Percentiles rank a stretch among this genome's conserved stretches.
These are phyloP conservation scores for Watsonalla binaria DNA, from an alignment of 2,888 invertebrate species.

Conservation along the genomic window DNA sequence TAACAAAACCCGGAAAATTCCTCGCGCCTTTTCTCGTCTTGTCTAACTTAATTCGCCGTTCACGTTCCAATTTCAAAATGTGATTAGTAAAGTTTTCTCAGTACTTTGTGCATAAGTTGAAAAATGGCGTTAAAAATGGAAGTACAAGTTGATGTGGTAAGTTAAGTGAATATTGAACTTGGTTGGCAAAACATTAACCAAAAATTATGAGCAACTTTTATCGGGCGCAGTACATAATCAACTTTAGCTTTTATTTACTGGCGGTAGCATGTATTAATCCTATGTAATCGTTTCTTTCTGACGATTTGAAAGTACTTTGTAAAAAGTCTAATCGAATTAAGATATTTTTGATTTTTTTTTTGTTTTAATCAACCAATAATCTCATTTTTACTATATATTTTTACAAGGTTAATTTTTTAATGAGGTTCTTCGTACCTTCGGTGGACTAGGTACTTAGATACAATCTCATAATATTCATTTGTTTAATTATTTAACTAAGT, in stretches of 20 bases:
- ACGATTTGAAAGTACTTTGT: no score
- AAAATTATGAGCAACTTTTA: no score
- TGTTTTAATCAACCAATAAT: no score
- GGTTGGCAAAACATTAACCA: neutral
- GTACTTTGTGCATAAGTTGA: no score
- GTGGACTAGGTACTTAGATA: no score
- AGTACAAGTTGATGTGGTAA: conserved; percentile 68
- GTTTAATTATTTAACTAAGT: neutral
- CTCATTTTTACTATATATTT: no score
- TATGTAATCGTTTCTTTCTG: no score
- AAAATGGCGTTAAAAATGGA: conserved; percentile 43
- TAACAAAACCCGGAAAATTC: conserved; percentile 28
- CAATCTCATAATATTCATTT: neutral
- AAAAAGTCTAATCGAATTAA: no score
- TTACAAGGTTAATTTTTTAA: no score
- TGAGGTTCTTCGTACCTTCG: neutral
- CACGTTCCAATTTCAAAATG: conserved; percentile 9
- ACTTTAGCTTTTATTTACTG: neutral
- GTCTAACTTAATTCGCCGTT: conserved; percentile 9
- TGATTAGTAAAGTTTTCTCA: conserved; percentile 5
- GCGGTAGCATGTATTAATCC: no score
- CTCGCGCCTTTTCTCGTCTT: conserved; percentile 15
- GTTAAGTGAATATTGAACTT: conserved; percentile 16
- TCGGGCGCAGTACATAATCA: neutral
- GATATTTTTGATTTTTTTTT: no score